Conservation (phyloP, 2,797 vertebrate species). For the Scolopax rusticola region DNA sequence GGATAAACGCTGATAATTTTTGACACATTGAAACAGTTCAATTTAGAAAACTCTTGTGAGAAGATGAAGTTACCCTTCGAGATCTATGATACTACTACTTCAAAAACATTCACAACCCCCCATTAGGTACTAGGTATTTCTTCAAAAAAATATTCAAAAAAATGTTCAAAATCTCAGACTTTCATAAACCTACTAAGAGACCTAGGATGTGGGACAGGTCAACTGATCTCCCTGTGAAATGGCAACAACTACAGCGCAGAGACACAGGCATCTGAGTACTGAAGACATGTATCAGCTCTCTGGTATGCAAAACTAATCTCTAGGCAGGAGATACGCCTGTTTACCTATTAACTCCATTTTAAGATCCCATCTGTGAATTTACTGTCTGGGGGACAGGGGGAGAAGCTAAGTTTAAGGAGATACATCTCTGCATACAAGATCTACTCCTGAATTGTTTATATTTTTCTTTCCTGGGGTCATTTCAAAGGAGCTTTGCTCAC, state of each 20-base stretch:
- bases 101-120: not conserved
- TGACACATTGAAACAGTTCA: not conserved
- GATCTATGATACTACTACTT: not conserved
- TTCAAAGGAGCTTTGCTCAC: not conserved
- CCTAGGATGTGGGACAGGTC: not conserved
- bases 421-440: not conserved
- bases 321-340: not conserved
- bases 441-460: not conserved
- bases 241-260: not conserved
- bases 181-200: not conserved
- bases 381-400: rapidly evolving
- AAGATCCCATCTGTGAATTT: not conserved
- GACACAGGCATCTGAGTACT: rapidly evolving
- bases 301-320: not conserved
- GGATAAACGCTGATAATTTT: not conserved
- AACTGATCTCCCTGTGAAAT: not conserved
- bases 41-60: not conserved
- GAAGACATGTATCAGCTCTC: not conserved
- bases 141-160: not conserved
- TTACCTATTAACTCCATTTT: not conserved
- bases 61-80: not conserved
- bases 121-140: not conserved
- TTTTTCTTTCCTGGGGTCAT: not conserved
- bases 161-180: not conserved
- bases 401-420: not conserved